Conservation (phyloP, 1,140 invertebrate species). For the Lepidurus arcticus region DNA sequence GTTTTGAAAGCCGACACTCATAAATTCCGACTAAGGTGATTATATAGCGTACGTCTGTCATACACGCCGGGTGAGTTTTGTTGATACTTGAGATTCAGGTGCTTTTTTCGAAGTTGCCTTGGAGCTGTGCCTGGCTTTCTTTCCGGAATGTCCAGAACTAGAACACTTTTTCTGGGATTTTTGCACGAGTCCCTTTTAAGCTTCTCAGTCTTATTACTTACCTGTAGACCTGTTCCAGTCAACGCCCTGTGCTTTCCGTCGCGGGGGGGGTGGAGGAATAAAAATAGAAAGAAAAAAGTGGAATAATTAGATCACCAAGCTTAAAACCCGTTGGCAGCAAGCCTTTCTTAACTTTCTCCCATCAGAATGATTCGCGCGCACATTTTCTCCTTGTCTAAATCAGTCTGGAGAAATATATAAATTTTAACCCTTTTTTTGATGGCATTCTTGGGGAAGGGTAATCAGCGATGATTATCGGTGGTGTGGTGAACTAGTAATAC, state of each 20-base stretch:
- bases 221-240: neutral
- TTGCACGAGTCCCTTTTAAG: neutral
- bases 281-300: neutral
- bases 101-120: neutral
- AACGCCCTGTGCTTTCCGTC: neutral
- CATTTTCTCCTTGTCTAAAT: no score
- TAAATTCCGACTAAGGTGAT: no score
- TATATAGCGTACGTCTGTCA: no score
- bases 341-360: slow-evolving; percentile 5
- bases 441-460: neutral
- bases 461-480: neutral
- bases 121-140: neutral
- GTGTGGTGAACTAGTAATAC: neutral
- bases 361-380: neutral
- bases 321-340: neutral
- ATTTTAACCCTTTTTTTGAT: no score
- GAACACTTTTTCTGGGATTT: slow-evolving; percentile 2
- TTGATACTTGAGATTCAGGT: neutral
- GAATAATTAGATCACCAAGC: neutral
- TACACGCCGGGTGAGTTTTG: no score
- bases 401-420: no score
- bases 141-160: slow-evolving; percentile 6
- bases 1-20: no score
- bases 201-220: neutral
- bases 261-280: neutral